These are phyloP conservation scores for Strongylocentrotus purpuratus DNA, from an alignment of 35 echinoderm and acorn worm genomes.

Conservation along the genomic window DNA sequence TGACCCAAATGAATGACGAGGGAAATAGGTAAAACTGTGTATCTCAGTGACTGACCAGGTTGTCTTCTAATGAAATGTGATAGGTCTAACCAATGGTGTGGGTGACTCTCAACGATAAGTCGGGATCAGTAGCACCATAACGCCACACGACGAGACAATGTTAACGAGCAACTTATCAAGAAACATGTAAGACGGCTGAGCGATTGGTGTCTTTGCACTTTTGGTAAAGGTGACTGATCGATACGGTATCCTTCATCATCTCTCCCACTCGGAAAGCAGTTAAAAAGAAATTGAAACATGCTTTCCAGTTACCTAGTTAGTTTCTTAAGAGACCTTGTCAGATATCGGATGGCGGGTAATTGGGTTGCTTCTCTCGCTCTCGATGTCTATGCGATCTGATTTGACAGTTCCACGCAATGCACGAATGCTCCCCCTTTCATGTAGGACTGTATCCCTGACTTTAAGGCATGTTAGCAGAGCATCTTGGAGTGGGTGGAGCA, in stretches of 20 bases:
- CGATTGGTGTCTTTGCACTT: neutral
- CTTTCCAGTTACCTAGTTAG: slow-evolving; percentile 11
- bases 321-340: slow-evolving; percentile 11
- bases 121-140: neutral
- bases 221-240: neutral
- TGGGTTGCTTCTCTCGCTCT: neutral
- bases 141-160: neutral
- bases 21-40: neutral
- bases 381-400: slow-evolving; percentile 1
- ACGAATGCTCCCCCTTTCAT: neutral
- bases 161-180: neutral
- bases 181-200: neutral
- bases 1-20: neutral
- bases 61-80: neutral
- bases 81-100: slow-evolving; percentile 10
- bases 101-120: neutral
- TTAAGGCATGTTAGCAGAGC: neutral
- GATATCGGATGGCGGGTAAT: neutral
- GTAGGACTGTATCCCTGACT: neutral
- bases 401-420: neutral
- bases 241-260: neutral
- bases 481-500: too few species aligned
- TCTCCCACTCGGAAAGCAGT: neutral
- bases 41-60: neutral
- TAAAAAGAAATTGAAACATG: slow-evolving; percentile 1